These are phyloP conservation scores for Fopius arisanus DNA, from an alignment of 1,140 invertebrate genomes.

Conservation along the genomic window DNA sequence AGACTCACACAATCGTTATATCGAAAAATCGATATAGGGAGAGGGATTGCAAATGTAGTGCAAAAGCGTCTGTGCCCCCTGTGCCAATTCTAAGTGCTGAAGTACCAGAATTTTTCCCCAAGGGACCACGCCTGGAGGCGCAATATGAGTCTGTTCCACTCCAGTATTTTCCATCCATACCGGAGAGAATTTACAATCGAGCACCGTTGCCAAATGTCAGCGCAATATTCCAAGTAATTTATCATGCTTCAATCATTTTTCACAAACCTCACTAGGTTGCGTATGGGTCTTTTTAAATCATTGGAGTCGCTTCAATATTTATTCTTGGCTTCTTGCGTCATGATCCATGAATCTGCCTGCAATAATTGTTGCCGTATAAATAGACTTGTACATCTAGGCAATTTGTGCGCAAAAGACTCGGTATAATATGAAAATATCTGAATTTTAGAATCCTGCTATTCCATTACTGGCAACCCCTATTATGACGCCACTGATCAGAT, in stretches of 20 bases:
- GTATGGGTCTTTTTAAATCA: too few relatives aligned
- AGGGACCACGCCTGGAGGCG: slow-evolving; percentile 30
- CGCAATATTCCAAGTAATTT: slow-evolving; percentile 39
- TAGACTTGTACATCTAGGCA: too few relatives aligned
- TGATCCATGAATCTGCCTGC: too few relatives aligned
- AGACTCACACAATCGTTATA: neutral
- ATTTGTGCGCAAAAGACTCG: too few relatives aligned
- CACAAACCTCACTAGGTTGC: neutral
- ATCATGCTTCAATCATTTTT: neutral
- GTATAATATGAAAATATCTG: neutral
- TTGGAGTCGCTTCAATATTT: too few relatives aligned
- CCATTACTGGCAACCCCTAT: slow-evolving; percentile 48
- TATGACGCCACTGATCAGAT: slow-evolving; percentile 43
- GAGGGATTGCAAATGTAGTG: slow-evolving; percentile 3
- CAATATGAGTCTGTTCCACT: slow-evolving; percentile 34
- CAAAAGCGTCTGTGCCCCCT: slow-evolving; percentile 15
- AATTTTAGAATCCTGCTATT: slow-evolving; percentile 50
- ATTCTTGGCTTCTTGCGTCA: too few relatives aligned
- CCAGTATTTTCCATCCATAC: slow-evolving; percentile 42
- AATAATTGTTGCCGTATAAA: too few relatives aligned
- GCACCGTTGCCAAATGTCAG: slow-evolving; percentile 33
- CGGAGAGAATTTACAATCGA: slow-evolving; percentile 41
- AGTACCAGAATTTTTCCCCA: slow-evolving; percentile 59
- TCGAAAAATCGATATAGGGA: slow-evolving; percentile 22
- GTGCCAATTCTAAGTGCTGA: slow-evolving; percentile 48